Percentiles rank a stretch among this genome's conserved stretches.
Conservation (phyloP, 2,888 invertebrate genomes). For the Nebria brevicollis region DNA sequence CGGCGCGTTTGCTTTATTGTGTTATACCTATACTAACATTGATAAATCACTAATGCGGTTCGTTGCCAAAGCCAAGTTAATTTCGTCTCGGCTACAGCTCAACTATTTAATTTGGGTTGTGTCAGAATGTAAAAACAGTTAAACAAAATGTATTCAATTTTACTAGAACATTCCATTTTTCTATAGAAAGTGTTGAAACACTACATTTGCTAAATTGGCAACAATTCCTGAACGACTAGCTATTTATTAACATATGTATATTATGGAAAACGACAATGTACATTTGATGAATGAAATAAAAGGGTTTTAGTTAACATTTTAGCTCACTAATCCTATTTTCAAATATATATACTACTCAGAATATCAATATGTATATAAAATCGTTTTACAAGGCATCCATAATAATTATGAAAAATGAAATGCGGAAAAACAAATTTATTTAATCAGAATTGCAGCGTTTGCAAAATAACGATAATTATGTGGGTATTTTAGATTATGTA, state of each 20-base stretch:
- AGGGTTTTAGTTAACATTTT: no score
- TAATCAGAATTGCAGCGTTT: neutral
- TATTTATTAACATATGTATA: no score
- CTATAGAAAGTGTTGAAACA: neutral
- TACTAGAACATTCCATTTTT: constrained; percentile 12
- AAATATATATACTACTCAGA: no score
- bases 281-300: no score
- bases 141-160: constrained; percentile 15
- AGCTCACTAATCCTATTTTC: no score
- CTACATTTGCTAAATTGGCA: no score
- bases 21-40: constrained; percentile 12
- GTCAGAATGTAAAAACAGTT: constrained; percentile 36
- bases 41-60: constrained; percentile 38
- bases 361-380: no score
- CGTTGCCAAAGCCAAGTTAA: constrained; percentile 43
- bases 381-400: no score
- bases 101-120: constrained; percentile 43
- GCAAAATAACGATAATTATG: neutral
- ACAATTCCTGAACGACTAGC: no score
- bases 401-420: no score
- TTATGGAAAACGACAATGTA: no score
- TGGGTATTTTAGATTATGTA: neutral
- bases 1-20: constrained; percentile 23
- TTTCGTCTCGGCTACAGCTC: constrained; percentile 42
- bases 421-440: no score